Percentiles rank a stretch among this genome's conserved stretches.
Evolutionary conservation across 1,140 invertebrate species (phyloP).

Genomic region (Hycleus cichorii): DNA sequence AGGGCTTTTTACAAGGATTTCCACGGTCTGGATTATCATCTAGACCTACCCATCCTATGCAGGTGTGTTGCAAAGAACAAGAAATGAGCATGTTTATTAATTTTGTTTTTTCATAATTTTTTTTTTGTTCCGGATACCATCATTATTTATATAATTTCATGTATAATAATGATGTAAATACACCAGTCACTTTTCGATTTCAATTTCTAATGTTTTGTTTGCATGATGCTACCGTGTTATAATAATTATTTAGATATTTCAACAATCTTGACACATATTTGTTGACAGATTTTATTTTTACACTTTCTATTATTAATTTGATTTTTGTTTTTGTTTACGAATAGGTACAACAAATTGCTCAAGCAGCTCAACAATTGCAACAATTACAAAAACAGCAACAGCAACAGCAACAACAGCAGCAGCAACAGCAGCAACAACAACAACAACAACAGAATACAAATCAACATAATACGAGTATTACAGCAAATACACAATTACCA

Average conservation of each 20-base stretch:
- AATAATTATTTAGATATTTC: conserved; percentile 10
- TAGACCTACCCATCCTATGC: conserved; percentile 39
- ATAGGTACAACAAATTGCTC: conserved; percentile 67
- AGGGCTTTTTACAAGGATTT: conserved; percentile 42
- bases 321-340: conserved; percentile 16
- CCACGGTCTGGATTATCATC: conserved; percentile 34
- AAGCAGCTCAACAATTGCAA: conserved; percentile 75
- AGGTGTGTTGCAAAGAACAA: conserved; percentile 34
- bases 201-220: conserved; percentile 31
- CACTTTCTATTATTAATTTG: conserved; percentile 8
- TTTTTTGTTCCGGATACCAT: not conserved
- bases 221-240: conserved; percentile 17
- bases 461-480: conserved; percentile 44
- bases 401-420: conserved; percentile 45
- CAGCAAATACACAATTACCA: conserved; percentile 42
- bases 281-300: not conserved
- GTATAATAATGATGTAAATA: too few species aligned
- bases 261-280: not conserved
- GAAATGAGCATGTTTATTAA: not conserved
- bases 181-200: not conserved
- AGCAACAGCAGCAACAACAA: conserved; percentile 41
- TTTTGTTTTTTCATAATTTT: not conserved
- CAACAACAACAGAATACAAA: conserved; percentile 44
- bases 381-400: conserved; percentile 63
- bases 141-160: not conserved